phyloP scores from a whole-genome alignment of 2,888 invertebrate species.

The Diabrotica balteata region DNA sequence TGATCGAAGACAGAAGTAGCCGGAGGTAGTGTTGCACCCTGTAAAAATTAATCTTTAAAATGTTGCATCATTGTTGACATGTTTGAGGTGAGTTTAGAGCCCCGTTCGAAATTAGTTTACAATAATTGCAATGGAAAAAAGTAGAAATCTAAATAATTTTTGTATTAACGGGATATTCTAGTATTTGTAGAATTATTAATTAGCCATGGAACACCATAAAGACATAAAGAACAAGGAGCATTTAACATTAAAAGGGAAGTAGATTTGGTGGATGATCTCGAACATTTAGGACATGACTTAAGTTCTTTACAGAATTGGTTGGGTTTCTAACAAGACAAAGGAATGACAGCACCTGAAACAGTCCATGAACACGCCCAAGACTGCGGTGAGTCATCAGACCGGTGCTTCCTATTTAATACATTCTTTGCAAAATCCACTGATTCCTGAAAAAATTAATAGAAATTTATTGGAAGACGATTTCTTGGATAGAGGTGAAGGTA shows the following conservation, averaged over 20 bases:
- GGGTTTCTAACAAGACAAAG: slow-evolving; percentile 46
- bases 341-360: slow-evolving; percentile 45
- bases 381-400: slow-evolving; percentile 46
- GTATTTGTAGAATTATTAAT: slow-evolving; percentile 9
- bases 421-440: slow-evolving; percentile 35
- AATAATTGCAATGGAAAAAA: slow-evolving; percentile 12
- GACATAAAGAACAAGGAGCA: slow-evolving; percentile 27
- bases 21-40: slow-evolving; percentile 37
- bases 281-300: slow-evolving; percentile 72
- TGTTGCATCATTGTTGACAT: slow-evolving; percentile 8
- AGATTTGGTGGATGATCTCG: slow-evolving; percentile 78
- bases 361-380: slow-evolving; percentile 54
- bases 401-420: slow-evolving; percentile 38
- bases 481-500: slow-evolving; percentile 50
- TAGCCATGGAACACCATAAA: slow-evolving; percentile 36
- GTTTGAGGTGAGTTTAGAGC: slow-evolving; percentile 25
- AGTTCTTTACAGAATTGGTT: slow-evolving; percentile 59
- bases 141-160: slow-evolving; percentile 15
- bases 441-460: slow-evolving; percentile 52
- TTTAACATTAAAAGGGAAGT: slow-evolving; percentile 62
- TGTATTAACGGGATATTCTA: slow-evolving; percentile 1
- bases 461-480: slow-evolving; percentile 57
- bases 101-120: slow-evolving; percentile 27
- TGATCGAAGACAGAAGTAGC: slow-evolving; percentile 28
- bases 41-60: slow-evolving; percentile 53